Base-by-base conservation (phyloP, 2,113 vertebrate species). In the Eretmochelys imbricata region DNA sequence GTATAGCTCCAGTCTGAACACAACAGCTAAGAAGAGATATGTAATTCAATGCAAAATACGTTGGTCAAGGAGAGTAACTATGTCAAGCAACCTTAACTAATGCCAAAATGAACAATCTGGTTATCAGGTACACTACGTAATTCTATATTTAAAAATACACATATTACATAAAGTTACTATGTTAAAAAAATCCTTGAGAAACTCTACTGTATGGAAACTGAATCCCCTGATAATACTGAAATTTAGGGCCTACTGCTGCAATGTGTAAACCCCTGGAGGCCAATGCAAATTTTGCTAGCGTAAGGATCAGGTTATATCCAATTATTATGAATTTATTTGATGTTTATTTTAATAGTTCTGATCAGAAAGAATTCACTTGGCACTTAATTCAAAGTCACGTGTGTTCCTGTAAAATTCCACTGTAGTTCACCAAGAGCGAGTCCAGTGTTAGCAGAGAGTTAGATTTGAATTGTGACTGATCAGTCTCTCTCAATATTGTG, bases 311-410 rank as follows among this genome's bases (percentile, higher is more conserved):
- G 42, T 93, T 93, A 92, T 89, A 96, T 75, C 62, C 85, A 93
- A 96, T 96, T 96, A 95, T 84, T 91, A 95, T 55, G 49, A 95
- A 92, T 82, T 90, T 86, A 91, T 10, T 83, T 91, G 54, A 42
- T 83, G 51, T 87, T 97, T 94, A 96, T 95, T 91, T 97, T 93
- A 95, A 93, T 80, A 94, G 90, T 46, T 48, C 72, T 72, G 38
- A 96, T 95, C 92, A 95, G 91, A 95, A 96, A 96, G 89, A 97
- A 95, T 94, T 97, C 80, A 81, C 48, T 91, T 79, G 0, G 89
- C 53, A 90, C 75, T 95, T 79, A 86, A 76, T 95, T 89, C 29
- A 10, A 85, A 90, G 86, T 89, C 88, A 96, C 14, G 14, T 88
- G 78, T 83, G 95, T 92, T 92, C 54, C 88, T 87, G 88, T 69